phyloP scores from a whole-genome alignment of 2,797 vertebrate genomes.

The Geotrypetes seraphini region DNA sequence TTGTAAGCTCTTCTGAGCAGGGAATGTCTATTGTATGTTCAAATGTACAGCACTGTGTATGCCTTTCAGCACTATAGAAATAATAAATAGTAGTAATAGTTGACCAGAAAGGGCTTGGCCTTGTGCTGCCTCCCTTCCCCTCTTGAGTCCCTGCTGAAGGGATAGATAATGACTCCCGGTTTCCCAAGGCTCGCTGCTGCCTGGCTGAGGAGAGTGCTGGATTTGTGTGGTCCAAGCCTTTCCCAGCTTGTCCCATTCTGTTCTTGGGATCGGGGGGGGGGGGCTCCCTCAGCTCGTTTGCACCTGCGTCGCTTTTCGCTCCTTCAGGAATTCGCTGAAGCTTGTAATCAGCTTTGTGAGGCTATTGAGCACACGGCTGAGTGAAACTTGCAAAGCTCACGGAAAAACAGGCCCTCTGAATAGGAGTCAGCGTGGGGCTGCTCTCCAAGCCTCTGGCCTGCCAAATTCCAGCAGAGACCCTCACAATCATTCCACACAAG shows the following conservation, averaged over 20 bases:
- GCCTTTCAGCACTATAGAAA: too few relatives aligned
- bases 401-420: constrained; percentile 82
- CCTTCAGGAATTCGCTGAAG: constrained; percentile 97
- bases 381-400: constrained; percentile 94
- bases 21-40: too few relatives aligned
- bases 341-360: constrained; percentile 99
- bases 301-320: constrained; percentile 93
- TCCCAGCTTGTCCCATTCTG: constrained; percentile 75
- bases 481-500: constrained; percentile 89
- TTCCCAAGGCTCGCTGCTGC: constrained; percentile 65
- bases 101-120: neutral
- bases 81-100: too few relatives aligned
- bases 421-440: constrained; percentile 89
- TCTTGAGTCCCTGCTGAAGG: constrained; percentile 49
- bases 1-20: too few relatives aligned
- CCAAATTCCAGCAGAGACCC: constrained; percentile 96
- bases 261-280: constrained; percentile 71
- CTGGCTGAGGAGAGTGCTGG: constrained; percentile 64
- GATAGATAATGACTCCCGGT: constrained; percentile 61
- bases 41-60: too few relatives aligned
- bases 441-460: constrained; percentile 78
- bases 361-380: constrained; percentile 94
- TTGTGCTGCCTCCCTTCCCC: constrained; percentile 19
- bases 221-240: constrained; percentile 85
- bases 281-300: constrained; percentile 73